Evolutionary conservation across 2,113 vertebrate species (phyloP).

Genomic region (Talpa occidentalis): DNA sequence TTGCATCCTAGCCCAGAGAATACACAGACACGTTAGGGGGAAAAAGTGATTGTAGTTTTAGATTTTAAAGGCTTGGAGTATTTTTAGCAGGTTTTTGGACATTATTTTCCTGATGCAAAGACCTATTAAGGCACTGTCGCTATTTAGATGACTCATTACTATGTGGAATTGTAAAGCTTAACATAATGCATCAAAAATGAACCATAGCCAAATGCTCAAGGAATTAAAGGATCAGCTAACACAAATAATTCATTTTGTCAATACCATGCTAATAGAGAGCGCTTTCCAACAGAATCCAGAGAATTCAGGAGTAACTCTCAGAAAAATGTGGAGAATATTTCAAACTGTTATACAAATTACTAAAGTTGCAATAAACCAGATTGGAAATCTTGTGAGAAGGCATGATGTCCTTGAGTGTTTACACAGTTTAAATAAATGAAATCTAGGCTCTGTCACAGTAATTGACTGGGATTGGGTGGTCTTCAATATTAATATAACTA

Average conservation of each 20-base stretch:
- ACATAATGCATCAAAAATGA: background rate
- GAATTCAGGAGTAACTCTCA: background rate
- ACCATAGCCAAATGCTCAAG: background rate
- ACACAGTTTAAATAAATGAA: background rate
- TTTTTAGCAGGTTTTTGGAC: background rate
- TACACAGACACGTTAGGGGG: background rate
- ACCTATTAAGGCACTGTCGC: background rate
- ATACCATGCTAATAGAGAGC: background rate
- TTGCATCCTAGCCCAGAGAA: background rate
- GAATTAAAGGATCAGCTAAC: background rate
- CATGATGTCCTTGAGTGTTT: background rate
- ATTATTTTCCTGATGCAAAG: background rate
- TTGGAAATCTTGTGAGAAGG: background rate
- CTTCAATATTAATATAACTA: background rate
- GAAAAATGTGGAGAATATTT: background rate
- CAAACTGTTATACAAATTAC: background rate
- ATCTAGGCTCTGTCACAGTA: background rate
- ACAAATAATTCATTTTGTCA: slow-evolving; percentile 14
- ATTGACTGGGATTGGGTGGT: background rate
- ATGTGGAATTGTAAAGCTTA: background rate
- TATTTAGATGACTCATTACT: background rate
- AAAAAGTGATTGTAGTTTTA: background rate
- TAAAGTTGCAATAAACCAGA: background rate
- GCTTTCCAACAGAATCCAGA: background rate
- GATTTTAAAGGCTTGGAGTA: background rate